Evolutionary conservation across 2,113 vertebrate species (phyloP), one percentile per base, ranked within the genome.

Genomic region (Neolamprologus ventralis): DNA sequence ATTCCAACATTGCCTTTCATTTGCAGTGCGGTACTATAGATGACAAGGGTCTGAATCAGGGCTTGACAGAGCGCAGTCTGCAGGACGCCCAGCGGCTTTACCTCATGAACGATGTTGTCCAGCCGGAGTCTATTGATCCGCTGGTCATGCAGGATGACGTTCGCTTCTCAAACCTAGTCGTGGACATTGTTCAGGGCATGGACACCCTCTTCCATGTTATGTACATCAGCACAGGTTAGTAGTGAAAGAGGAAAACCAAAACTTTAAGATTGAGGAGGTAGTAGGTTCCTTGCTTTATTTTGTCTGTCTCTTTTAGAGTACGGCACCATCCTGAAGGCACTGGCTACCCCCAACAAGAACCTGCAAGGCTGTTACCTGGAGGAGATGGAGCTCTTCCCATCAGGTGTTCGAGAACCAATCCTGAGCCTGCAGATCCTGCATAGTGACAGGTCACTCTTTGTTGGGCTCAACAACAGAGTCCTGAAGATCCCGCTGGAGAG

Each of bases 101-200:
- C 96, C 97, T 99, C 84, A 99, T 99, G 98, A 99, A 98, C 0
- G 98, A 99, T 5, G 98, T 99, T 19, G 98, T 99, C 85, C 98
- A 99, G 96, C 98, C 98, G 0, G 97, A 99, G 91, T 98, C 97
- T 0, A 96, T 98, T 0, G 98, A 99, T 87, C 98, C 98, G 0
- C 97, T 98, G 0, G 97, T 99, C 91, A 98, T 97, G 88, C 98
- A 99, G 95, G 98, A 99, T 92, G 98, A 97, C 55, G 96, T 98
- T 47, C 97, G 98, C 16, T 99, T 99, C 93, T 98, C 98, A 83
- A 98, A 97, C 83, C 95, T 99, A 42, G 99, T 98, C 2, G 98
- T 99, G 90, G 99, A 99, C 92, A 98, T 99, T 4, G 98, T 99
- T 87, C 98, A 99, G 95, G 98, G 98, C 88, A 98, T 98, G 92